Evolutionary conservation across 2,888 invertebrate genomes (phyloP), one percentile per base, ranked within the genome.

Genomic region (Hoplodrina ambigua): DNA sequence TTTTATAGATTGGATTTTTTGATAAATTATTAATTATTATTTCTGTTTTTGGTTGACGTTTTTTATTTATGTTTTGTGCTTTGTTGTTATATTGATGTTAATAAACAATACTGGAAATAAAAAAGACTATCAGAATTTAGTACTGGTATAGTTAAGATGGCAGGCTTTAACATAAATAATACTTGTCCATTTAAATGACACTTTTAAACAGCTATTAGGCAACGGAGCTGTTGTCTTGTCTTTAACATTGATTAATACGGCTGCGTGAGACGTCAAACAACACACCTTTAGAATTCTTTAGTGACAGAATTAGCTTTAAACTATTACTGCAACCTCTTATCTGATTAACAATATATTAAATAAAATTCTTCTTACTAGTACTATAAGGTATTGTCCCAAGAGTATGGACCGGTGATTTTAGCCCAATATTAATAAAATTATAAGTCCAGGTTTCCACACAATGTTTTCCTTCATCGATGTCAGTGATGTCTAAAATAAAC

Each of bases 281-380:
- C 76, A 80, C 68, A 54, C 76, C 81, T 75, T 68, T 57, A 17
- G 68, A 76, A 76, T 68, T 75, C 74, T 64, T 64, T 56, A 60
- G 13, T 44, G 59, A 11, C 52, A 60, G 55, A 49, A 11, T 55
- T 17, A 49, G 19, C 49, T 54, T 49, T 37, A 13, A 64, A 19
- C 33, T 50, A 17, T 33, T 33, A 1, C 19, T 59, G 49, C 13
- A 60, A 37, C 60, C 52, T 41, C n/a, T 41, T 53, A 60, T 53
- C 60, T 60, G 17, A 53, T 71, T 11, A 20, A 20, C 17, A 56
- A 30, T 60, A 49, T n/a, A 57, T 46, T 5, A 46, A 76, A 44
- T 50, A 33, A n/a, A n/a, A 44, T 53, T 58, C 1, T 65, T 52
- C 0, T 37, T 13, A 3, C 4, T 15, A 17, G 46, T 17, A 5